A percentile compares a stretch with the other conserved stretches of the same genome.
These are phyloP conservation scores for Tenrec ecaudatus DNA, from an alignment of 2,113 vertebrate genomes.

Conservation along the genomic window DNA sequence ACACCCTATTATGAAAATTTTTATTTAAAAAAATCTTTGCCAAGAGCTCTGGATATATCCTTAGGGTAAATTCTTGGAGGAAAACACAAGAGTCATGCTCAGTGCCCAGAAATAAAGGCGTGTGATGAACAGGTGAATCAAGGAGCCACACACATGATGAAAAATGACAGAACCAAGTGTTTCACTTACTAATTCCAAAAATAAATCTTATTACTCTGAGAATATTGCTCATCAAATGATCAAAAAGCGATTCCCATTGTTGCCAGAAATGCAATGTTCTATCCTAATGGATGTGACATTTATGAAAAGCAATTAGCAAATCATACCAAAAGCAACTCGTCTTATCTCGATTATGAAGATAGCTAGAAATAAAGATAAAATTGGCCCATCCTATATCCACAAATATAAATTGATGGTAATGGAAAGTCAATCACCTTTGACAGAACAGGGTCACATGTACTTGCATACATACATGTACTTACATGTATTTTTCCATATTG, in stretches of 20 bases:
- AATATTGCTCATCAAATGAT: not conserved
- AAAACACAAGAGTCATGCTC: not conserved
- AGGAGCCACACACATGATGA: not conserved
- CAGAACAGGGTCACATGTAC: not conserved
- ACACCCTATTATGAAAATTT: not conserved
- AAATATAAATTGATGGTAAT: not conserved
- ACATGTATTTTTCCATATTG: not conserved
- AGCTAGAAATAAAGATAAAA: not conserved
- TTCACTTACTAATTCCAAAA: not conserved
- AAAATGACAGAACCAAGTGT: not conserved
- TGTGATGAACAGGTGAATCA: not conserved
- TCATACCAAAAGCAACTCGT: no score
- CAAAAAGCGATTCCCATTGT: not conserved
- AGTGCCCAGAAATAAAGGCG: not conserved
- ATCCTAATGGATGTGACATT: fast-evolving
- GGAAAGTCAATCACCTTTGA: not conserved
- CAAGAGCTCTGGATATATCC: not conserved
- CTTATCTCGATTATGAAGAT: not conserved
- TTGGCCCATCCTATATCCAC: fast-evolving
- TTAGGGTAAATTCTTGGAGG: not conserved
- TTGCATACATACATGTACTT: not conserved
- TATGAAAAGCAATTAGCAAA: not conserved
- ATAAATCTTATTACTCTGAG: not conserved
- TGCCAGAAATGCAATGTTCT: no score
- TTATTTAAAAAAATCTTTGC: not conserved